phyloP scores from a whole-genome alignment of 2,888 invertebrate species.

The Caenorhabditis angaria region DNA sequence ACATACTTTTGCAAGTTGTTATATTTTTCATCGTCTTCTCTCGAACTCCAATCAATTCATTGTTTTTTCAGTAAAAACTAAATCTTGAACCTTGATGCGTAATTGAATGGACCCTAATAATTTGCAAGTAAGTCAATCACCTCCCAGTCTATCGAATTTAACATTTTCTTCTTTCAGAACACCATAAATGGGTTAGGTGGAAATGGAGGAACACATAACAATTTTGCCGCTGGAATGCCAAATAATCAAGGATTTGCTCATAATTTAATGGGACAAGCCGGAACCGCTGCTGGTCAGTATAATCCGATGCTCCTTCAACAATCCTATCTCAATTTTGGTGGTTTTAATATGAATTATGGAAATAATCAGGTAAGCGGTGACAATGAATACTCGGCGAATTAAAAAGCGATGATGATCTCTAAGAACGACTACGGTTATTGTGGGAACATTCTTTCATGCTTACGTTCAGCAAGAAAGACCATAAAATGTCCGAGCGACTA shows the following conservation, averaged over 20 bases:
- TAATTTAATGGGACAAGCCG: constrained; percentile 20
- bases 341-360: constrained; percentile 28
- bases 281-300: constrained; percentile 16
- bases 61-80: constrained; percentile 16
- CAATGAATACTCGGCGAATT: too few species aligned
- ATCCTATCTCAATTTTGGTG: constrained; percentile 21
- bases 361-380: constrained; percentile 32
- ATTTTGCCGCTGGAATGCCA: constrained; percentile 10
- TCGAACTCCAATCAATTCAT: not conserved
- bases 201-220: constrained; percentile 14
- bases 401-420: constrained; percentile 5
- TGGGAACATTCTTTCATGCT: constrained; percentile 8
- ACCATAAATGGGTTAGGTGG: constrained; percentile 22
- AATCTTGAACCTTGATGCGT: not conserved
- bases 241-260: constrained; percentile 27
- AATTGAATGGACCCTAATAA: constrained; percentile 37
- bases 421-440: constrained; percentile 3
- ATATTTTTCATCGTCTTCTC: not conserved
- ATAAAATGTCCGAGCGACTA: constrained; percentile 19
- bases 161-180: constrained; percentile 12
- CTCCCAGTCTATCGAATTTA: not conserved
- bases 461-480: constrained; percentile 10
- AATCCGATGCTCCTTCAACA: constrained; percentile 33
- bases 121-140: not conserved
- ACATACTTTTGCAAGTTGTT: not conserved